These are phyloP conservation scores for Neotoma lepida DNA, from an alignment of 2,113 vertebrate species.

Conservation along the genomic window DNA sequence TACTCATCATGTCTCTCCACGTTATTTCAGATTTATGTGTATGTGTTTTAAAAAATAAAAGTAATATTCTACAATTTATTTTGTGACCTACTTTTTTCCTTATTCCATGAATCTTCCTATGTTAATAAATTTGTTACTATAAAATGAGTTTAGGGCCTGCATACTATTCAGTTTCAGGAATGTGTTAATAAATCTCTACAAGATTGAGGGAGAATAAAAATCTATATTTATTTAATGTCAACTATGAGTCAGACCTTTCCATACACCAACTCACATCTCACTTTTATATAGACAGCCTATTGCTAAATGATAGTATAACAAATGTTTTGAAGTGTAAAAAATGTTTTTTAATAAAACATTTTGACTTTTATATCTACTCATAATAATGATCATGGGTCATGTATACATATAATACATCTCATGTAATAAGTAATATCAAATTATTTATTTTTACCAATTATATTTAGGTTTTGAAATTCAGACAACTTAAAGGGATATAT, in stretches of 20 bases:
- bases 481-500: background rate
- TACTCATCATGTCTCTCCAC: background rate
- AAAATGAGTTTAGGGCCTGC: background rate
- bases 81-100: background rate
- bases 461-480: background rate
- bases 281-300: background rate
- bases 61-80: background rate
- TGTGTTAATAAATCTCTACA: background rate
- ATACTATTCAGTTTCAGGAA: background rate
- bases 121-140: background rate
- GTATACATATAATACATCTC: background rate
- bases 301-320: background rate
- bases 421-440: background rate
- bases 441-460: background rate
- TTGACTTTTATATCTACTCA: background rate
- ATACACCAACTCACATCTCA: background rate
- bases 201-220: background rate
- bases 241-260: background rate
- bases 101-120: background rate
- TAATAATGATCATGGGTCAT: background rate
- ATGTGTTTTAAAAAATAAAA: background rate
- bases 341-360: background rate
- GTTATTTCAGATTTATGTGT: background rate
- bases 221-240: background rate
- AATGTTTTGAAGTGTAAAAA: background rate